A percentile compares a stretch with the other conserved stretches of the same genome.
phyloP scores from a whole-genome alignment of 92 coral and sea anemone genomes.

The Umimayanthus kanabou region DNA sequence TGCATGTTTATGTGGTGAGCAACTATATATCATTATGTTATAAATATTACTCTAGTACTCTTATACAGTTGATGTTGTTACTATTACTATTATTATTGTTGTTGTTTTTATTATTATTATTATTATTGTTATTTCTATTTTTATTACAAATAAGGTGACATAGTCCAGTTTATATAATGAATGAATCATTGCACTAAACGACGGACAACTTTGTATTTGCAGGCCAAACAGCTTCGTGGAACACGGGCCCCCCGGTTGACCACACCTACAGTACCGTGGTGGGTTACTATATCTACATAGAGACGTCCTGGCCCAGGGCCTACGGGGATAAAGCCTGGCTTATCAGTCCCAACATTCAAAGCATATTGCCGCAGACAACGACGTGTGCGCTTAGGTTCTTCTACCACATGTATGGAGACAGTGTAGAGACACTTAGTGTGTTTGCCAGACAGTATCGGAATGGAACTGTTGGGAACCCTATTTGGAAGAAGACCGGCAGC shows the following conservation, averaged over 20 bases:
- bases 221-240: constrained; percentile 86
- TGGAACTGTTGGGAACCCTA: constrained; percentile 69
- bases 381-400: constrained; percentile 91
- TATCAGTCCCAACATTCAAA: constrained; percentile 84
- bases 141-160: no score
- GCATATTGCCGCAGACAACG: constrained; percentile 52
- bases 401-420: constrained; percentile 97
- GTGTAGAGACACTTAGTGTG: constrained; percentile 85
- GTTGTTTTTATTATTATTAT: no score
- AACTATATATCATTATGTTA: no score
- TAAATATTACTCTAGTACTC: no score
- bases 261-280: constrained; percentile 79
- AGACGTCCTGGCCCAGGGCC: constrained; percentile 94
- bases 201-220: not conserved
- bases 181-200: not conserved
- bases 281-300: constrained; percentile 89
- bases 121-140: no score
- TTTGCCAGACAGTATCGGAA: constrained; percentile 80
- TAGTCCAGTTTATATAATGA: not conserved
- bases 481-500: constrained; percentile 69
- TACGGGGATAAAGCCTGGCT: constrained; percentile 99
- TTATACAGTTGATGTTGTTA: no score
- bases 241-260: constrained; percentile 95
- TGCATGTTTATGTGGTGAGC: no score
- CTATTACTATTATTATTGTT: no score